phyloP scores from a whole-genome alignment of 2,888 invertebrate genomes.

The Ophion ellenae region DNA sequence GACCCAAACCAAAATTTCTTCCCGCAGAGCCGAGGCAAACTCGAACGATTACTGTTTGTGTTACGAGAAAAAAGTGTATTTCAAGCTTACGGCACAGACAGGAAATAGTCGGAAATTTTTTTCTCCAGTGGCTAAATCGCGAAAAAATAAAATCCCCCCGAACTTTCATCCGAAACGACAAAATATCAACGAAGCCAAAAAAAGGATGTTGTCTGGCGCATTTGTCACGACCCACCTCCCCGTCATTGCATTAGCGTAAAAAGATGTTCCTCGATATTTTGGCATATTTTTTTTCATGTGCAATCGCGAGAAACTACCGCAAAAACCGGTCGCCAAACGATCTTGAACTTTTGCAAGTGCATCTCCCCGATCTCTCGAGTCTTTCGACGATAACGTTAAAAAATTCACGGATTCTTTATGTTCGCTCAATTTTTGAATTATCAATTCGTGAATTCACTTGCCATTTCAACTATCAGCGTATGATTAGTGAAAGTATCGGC shows the following conservation, averaged over 20 bases:
- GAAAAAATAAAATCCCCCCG: not conserved
- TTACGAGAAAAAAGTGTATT: not conserved
- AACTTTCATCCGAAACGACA: not conserved
- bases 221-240: no score
- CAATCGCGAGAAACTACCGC: not conserved
- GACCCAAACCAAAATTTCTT: not conserved
- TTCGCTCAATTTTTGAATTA: not conserved
- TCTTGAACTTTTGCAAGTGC: constrained; percentile 22
- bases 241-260: no score
- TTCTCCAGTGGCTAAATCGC: not conserved
- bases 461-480: constrained; percentile 13
- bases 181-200: not conserved
- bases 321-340: not conserved
- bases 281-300: no score
- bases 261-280: no score
- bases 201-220: not conserved
- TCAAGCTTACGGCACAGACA: not conserved
- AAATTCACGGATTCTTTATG: not conserved
- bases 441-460: constrained; percentile 20
- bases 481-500: not conserved
- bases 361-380: not conserved
- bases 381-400: not conserved
- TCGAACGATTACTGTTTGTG: not conserved
- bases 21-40: no score
- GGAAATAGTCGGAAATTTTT: not conserved